These are phyloP conservation scores for Drosophila kanekoi DNA, from an alignment of 2,888 invertebrate genomes.

Conservation along the genomic window DNA sequence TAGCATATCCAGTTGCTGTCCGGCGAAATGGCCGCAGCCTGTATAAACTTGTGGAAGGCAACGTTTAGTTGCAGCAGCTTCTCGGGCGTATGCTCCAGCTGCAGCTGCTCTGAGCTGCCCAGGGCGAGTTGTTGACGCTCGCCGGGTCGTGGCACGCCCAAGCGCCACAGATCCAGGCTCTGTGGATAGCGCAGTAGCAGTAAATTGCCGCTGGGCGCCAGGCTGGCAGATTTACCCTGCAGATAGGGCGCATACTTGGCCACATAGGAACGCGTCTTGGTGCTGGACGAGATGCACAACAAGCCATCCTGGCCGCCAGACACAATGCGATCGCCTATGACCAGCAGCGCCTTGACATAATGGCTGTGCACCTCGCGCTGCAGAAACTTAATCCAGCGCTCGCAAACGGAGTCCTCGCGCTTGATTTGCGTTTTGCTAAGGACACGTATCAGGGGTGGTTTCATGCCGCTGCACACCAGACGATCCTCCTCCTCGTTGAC, in stretches of 20 bases:
- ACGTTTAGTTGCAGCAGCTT: constrained; percentile 90
- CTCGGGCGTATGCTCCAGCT: constrained; percentile 86
- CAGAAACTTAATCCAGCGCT: constrained; percentile 93
- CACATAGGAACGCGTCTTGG: constrained; percentile 86
- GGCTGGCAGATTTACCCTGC: constrained; percentile 87
- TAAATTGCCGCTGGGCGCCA: constrained; percentile 86
- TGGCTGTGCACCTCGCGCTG: constrained; percentile 93
- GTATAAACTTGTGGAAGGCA: constrained; percentile 88
- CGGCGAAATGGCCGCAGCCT: constrained; percentile 89
- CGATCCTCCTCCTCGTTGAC: constrained; percentile 89
- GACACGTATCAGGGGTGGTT: constrained; percentile 90
- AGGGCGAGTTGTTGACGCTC: not conserved
- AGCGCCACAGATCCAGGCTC: constrained; percentile 89
- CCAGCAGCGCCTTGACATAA: constrained; percentile 91
- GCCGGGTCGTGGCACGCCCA: constrained; percentile 81
- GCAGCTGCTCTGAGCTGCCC: constrained; percentile 26
- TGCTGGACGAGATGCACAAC: constrained; percentile 89
- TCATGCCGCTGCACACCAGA: constrained; percentile 92
- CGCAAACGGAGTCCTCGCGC: constrained; percentile 85
- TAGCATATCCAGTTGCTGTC: constrained; percentile 91
- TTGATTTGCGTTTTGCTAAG: constrained; percentile 89
- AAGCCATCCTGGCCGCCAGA: constrained; percentile 94
- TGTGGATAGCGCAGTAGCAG: constrained; percentile 87
- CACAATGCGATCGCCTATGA: constrained; percentile 88
- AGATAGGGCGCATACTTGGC: constrained; percentile 91